Percentiles rank a stretch among this genome's conserved stretches.
Conservation (phyloP, 2,113 vertebrate genomes). For the Malurus melanocephalus region DNA sequence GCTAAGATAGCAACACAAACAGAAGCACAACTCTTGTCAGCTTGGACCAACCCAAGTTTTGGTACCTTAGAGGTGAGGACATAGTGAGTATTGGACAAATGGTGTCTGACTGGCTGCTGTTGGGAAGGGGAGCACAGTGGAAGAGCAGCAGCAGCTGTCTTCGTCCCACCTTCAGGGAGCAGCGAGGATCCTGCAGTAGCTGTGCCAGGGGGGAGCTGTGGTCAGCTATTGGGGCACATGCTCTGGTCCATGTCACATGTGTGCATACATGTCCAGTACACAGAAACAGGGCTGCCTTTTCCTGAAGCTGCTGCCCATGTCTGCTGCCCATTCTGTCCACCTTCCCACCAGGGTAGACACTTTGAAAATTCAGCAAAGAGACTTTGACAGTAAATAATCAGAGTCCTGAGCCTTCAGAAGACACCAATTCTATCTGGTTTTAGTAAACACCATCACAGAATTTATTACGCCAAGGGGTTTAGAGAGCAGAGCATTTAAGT, state of each 20-base stretch:
- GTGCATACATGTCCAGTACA: rapidly evolving
- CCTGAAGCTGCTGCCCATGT: not conserved
- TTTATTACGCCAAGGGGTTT: not conserved
- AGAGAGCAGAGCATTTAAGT: not conserved
- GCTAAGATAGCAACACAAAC: not conserved
- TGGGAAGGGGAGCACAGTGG: not conserved
- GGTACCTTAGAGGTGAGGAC: not conserved
- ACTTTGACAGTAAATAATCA: not conserved
- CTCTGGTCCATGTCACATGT: not conserved
- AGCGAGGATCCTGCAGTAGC: not conserved
- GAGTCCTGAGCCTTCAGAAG: not conserved
- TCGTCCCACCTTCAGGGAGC: rapidly evolving
- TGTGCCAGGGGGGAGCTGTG: not conserved
- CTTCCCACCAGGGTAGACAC: not conserved
- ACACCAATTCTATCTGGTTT: not conserved
- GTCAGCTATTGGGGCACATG: not conserved
- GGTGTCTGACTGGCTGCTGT: not conserved
- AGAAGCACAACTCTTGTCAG: not conserved
- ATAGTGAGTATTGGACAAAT: not conserved
- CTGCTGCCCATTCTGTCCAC: not conserved
- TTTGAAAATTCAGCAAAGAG: not conserved
- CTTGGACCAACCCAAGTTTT: not conserved
- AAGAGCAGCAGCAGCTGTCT: not conserved
- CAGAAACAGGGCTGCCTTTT: not conserved
- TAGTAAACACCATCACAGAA: not conserved